Base-by-base conservation (phyloP, 2,888 invertebrate species). In the Scaptomyza reducta region DNA sequence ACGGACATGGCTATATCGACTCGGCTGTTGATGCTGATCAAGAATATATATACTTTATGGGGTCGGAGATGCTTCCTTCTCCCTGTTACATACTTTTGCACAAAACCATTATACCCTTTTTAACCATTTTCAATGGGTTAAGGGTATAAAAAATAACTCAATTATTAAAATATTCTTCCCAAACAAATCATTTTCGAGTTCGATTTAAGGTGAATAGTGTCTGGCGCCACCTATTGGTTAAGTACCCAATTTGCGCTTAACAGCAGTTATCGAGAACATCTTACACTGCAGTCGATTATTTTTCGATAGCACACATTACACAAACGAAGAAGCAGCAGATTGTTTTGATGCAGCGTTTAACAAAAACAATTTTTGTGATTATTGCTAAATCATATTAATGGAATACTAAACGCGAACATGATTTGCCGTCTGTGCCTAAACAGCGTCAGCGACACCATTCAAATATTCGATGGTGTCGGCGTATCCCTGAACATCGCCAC, bases 381-480 rank as follows among this genome's bases (percentile, higher is more conserved):
- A 11, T 44, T 56, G 38, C 41, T 57, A 13, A 27, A 22, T 22
- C 33, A 45, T 76, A 59, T 76, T 18, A 63, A 74, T 75, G 68
- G 62, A 75, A 75, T 55, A 42, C 42, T 49, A 25, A 46, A 44
- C 16, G 29, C 25, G 29, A 87, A 35, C 57, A 91, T 91, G 91
- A 91, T 91, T 77, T 91, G 91, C 77, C 88, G 91, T 40, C 73
- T 91, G 66, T 91, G 91, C 63, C 77, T 91, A 16, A 88, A 90
- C 53, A 89, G 84, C 73, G 78, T 81, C n/a, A 68, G 73, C 18
- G 88, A 90, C 50, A 81, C 88, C 10, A 86, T 91, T 47, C 77
- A 89, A 29, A 90, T 91, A 64, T 91, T 91, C 51, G 89, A 88
- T 40, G 82, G 71, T 40, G 71, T 81, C 25, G 90, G 90, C 2